Base-by-base conservation (phyloP, 2,888 invertebrate species). In the Platycheirus albimanus region DNA sequence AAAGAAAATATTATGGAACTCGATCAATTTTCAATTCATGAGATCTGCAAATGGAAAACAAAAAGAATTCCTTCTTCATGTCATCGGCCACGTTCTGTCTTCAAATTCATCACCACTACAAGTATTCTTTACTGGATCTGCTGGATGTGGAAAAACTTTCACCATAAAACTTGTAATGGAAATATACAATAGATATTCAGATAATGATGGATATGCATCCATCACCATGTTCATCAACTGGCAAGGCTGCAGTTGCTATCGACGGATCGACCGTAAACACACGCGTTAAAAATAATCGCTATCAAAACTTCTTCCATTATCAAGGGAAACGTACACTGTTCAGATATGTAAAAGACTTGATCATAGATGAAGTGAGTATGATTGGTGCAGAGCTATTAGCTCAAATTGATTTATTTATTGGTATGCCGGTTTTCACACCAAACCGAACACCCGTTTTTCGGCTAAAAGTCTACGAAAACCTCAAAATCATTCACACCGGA, bases 161-260 rank as follows among this genome's bases (percentile, higher is more conserved):
- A 85, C 88, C 11, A 89, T 90, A 7, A 88, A 88, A 87, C 85
- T 88, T 0, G 49, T 91, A 0, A 90, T 90, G 89, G 90, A 90
- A 86, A 90, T 89, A 74, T 90, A 90, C 58, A 91, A 91, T 72
- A 67, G 90, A 33, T 90, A 84, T 76, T 66, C 88, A 45, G 86
- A 87, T 69, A 87, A 75, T 41, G 87, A 90, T 87, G 88, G 87
- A 11, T 85, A 72, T 79, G 89, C 88, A 13, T 88, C 88, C 54
- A 88, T 88, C 7, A 88, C 88, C 2, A 89, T 88, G 86, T 89
- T 88, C 72, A 88, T 88, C 28, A 86, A n/a, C n/a, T n/a, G n/a
- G n/a, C n/a, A n/a, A n/a, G n/a, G n/a, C n/a, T n/a, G n/a, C n/a
- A n/a, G n/a, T 87, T 2, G 87, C 88, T 49, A 88, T 90, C 69